A percentile compares a stretch with the other conserved stretches of the same genome.
phyloP scores from a whole-genome alignment of 2,888 invertebrate species.

The Oligia latruncula region DNA sequence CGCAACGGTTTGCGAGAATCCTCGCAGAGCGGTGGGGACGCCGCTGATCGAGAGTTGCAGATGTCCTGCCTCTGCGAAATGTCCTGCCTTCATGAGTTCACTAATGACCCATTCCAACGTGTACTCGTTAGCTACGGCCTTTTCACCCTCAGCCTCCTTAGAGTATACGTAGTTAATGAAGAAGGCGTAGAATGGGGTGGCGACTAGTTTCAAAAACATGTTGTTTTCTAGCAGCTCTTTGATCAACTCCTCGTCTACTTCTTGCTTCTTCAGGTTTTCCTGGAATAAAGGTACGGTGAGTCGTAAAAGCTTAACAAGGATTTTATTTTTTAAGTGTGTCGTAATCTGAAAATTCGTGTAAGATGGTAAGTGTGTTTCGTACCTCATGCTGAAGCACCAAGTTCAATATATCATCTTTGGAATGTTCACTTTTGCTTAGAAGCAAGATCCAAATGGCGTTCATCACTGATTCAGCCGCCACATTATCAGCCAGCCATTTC shows the following conservation, averaged over 20 bases:
- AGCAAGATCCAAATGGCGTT: slow-evolving; percentile 82
- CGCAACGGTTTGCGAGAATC: slow-evolving; percentile 81
- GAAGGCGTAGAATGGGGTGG: slow-evolving; percentile 78
- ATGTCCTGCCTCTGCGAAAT: slow-evolving; percentile 84
- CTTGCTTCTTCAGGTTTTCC: slow-evolving; percentile 74
- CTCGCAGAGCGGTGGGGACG: slow-evolving; percentile 79
- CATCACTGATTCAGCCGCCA: slow-evolving; percentile 66
- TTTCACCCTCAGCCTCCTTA: slow-evolving; percentile 56
- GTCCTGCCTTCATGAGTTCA: slow-evolving; percentile 77
- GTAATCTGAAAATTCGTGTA: not conserved
- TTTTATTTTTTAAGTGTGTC: no score
- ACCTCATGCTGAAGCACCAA: slow-evolving; percentile 77
- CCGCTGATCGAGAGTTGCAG: slow-evolving; percentile 77
- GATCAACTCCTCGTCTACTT: slow-evolving; percentile 81
- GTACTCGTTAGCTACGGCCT: slow-evolving; percentile 63
- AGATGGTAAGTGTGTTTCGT: slow-evolving; percentile 1
- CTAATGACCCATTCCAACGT: slow-evolving; percentile 78
- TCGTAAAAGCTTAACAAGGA: no score
- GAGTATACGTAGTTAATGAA: slow-evolving; percentile 79
- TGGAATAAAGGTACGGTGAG: slow-evolving; percentile 61
- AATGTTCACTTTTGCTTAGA: slow-evolving; percentile 76
- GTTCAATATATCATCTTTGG: slow-evolving; percentile 71
- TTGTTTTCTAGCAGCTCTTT: slow-evolving; percentile 81
- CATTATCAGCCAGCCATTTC: slow-evolving; percentile 71
- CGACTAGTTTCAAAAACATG: slow-evolving; percentile 81